Evolutionary conservation across 1,140 invertebrate genomes (phyloP).

Genomic region (Orchestia grillus): DNA sequence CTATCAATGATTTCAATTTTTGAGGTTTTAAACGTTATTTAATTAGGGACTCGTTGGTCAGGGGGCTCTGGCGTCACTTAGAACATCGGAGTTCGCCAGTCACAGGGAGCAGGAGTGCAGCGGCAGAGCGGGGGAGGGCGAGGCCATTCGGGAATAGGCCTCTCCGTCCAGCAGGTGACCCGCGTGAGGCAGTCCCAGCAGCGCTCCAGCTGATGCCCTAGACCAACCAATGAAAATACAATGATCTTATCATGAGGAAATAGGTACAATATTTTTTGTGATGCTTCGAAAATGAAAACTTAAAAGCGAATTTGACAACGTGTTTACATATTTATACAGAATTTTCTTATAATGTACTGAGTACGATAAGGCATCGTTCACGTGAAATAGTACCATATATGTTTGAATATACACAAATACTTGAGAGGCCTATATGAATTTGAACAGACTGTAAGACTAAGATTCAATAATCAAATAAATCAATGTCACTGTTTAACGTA

Average conservation of each 20-base stretch:
- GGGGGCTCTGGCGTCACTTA: too few relatives aligned
- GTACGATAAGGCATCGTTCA: too few relatives aligned
- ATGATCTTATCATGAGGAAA: background rate
- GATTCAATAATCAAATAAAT: background rate
- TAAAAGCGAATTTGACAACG: background rate
- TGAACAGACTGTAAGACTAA: background rate
- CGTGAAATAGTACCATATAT: background rate
- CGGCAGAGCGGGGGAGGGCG: background rate
- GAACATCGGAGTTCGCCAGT: background rate
- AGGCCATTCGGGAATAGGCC: background rate
- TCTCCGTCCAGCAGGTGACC: slow-evolving; percentile 27
- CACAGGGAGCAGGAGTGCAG: background rate
- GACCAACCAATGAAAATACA: background rate
- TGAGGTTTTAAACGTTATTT: too few relatives aligned
- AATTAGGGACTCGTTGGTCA: too few relatives aligned
- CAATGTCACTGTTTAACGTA: background rate
- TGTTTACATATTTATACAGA: too few relatives aligned
- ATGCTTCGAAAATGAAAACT: background rate
- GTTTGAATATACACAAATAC: background rate
- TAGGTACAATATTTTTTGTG: background rate
- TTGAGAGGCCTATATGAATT: background rate
- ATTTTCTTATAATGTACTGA: too few relatives aligned
- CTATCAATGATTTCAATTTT: too few relatives aligned
- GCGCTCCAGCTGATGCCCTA: slow-evolving; percentile 15
- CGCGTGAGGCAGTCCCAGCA: slow-evolving; percentile 17